Evolutionary conservation across 35 echinoderm and acorn worm genomes (phyloP).

Genomic region (Ptychodera flava): DNA sequence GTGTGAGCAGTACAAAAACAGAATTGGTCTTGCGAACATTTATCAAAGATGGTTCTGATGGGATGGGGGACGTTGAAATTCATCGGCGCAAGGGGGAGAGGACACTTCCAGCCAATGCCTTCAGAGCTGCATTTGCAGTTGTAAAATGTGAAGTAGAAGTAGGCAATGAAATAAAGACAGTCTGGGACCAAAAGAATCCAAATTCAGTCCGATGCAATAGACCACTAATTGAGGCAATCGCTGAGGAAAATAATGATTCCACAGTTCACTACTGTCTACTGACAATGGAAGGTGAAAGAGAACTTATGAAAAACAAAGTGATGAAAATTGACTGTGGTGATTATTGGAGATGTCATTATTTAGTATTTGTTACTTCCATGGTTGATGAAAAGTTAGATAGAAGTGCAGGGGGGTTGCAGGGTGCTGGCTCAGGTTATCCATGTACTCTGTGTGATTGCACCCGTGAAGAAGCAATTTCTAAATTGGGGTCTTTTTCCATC

Average conservation of each 20-base stretch:
- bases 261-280: neutral
- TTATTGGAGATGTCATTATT: neutral
- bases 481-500: neutral
- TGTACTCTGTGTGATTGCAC: neutral
- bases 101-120: slow-evolving; percentile 22
- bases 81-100: neutral
- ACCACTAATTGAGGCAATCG: slow-evolving; percentile 15
- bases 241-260: neutral
- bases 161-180: neutral
- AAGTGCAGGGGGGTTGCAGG: neutral
- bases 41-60: slow-evolving; percentile 38
- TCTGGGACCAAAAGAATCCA: slow-evolving; percentile 13
- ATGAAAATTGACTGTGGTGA: neutral
- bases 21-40: slow-evolving; percentile 19
- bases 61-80: slow-evolving; percentile 19
- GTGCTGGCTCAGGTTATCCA: neutral
- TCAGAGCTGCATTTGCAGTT: slow-evolving; percentile 22
- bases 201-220: slow-evolving; percentile 11
- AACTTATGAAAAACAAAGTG: neutral
- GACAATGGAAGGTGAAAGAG: neutral
- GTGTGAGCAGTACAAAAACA: neutral
- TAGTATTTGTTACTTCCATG: slow-evolving; percentile 20
- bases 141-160: slow-evolving; percentile 18
- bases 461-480: neutral
- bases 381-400: slow-evolving; percentile 30